Percentiles rank a stretch among this genome's conserved stretches.
These are phyloP conservation scores for Sminthurides aquaticus DNA, from an alignment of 2,888 invertebrate species.

Conservation along the genomic window DNA sequence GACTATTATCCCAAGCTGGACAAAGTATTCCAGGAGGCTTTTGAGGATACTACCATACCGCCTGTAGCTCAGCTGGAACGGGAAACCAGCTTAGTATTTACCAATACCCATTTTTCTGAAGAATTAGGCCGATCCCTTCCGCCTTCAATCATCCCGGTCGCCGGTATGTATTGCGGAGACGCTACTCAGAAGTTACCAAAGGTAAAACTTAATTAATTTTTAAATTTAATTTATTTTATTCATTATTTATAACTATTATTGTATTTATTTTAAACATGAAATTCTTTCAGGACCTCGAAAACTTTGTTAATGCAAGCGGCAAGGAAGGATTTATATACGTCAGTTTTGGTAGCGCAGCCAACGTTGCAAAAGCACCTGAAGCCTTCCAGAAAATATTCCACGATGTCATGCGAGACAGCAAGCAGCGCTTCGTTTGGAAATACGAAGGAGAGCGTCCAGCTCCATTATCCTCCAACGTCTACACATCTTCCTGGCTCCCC, in stretches of 20 bases:
- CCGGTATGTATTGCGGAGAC: constrained; percentile 12
- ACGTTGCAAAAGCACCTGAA: constrained; percentile 22
- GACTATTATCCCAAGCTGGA: constrained; percentile 13
- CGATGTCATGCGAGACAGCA: constrained; percentile 13
- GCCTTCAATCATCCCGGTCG: constrained; percentile 16
- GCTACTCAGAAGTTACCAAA: constrained; percentile 1
- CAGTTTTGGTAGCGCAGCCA: constrained; percentile 29
- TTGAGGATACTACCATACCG: constrained; percentile 6
- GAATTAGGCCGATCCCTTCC: constrained; percentile 10
- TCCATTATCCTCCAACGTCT: constrained; percentile 34
- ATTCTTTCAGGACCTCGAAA: constrained; percentile 10
- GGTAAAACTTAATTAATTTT: neutral
- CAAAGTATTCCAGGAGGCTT: constrained; percentile 11
- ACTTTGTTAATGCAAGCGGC: constrained; percentile 11
- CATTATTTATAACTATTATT: too few species aligned
- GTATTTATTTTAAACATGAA: too few species aligned
- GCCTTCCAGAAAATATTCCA: constrained; percentile 1
- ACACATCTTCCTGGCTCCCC: constrained; percentile 37
- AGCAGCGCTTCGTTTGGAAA: constrained; percentile 39
- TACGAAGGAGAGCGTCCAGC: constrained; percentile 33
- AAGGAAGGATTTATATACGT: constrained; percentile 31
- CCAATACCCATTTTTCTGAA: constrained; percentile 12
- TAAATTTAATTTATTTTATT: too few species aligned
- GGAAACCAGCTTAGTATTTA: constrained; percentile 4
- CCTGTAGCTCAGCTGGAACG: constrained; percentile 3